Evolutionary conservation across 2,888 invertebrate species (phyloP), one percentile per base, ranked within the genome.

Genomic region (Seira ritae): DNA sequence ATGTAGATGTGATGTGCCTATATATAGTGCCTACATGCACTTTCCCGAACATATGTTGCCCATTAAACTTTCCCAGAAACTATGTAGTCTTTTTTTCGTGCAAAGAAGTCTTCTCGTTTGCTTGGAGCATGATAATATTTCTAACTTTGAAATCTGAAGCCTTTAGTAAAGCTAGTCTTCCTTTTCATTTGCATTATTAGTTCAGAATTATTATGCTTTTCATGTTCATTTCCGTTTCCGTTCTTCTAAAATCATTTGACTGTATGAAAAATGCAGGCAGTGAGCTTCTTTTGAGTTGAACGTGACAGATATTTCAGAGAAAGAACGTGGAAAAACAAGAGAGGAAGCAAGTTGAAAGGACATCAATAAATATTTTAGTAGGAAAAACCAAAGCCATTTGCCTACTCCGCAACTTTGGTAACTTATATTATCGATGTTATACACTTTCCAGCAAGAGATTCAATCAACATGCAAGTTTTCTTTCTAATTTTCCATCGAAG

Each of bases 1-100:
- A 31, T 4, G 31, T 8, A 4, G 3, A 31, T 31, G 31, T 31
- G 8, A 31, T 31, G 31, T n/a, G n/a, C n/a, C n/a, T n/a, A n/a
- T n/a, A n/a, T n/a, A n/a, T 8, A 31, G 8, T 31, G 31, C 31
- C 31, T 8, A 31, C 8, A 31, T 67, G 15, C 66, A 66, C 65
- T 42, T 74, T 74, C 23, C 65, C 50, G 19, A 67, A 67, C 75
- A 75, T 67, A 75, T 67, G 75, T 17, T 75, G 23, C 19, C 67
- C 75, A 75, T 75, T 75, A 75, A 20, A 75, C 23, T 68, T 67
- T 67, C 55, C 24, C 22, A 60, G 60, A 60, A 31, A 17, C 10
- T 19, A 24, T 1, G 22, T 67, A 12, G 22, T 15, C 12, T 24
- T 24, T 24, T 67, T 69, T 8, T 17, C 37, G 31, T 17, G 37